Base-by-base conservation (phyloP, 1,140 invertebrate species). In the Drosophila bifasciata region DNA sequence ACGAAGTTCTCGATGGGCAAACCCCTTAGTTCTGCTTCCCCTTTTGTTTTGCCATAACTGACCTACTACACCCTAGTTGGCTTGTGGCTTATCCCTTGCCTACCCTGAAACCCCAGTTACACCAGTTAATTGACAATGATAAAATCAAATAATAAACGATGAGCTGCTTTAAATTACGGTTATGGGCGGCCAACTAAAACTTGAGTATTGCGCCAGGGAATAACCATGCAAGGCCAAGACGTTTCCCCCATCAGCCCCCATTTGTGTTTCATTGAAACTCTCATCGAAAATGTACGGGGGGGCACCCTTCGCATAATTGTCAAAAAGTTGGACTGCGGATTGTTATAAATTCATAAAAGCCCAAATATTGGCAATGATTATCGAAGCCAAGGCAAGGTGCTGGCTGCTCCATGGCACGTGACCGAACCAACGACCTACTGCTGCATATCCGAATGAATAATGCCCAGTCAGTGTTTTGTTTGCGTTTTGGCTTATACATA, bases 351-450 rank as follows among this genome's bases (percentile, higher is more conserved):
- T 77, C 81, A 86, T 86, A 85, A 85, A 81, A 62, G 77, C 57
- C 81, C 79, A 84, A 76, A 85, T 86, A 86, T 86, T 86, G 81
- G 81, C 81, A 86, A 86, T 86, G 76, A 86, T 86, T 88, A 86
- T 81, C 62, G 78, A 60, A 83, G 83, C 59, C 81, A 86, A 86
- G 80, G 79, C 57, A 9, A 53, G 43, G 19, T 53, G n/a, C n/a
- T 36, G 45, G 69, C 59, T 46, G 48, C 46, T 59, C 73, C 46
- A 25, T 60, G 52, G 41, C 77, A 86, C 81, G 81, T 86, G 81
- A 78, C 49, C 46, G 50, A 67, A 58, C 64, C 64, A 36, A 3
- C 9, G 28, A 28, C 28, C 28, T 13, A 5, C 32, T 8, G 51
- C 73, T 70, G 74, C 70, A 81, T 67, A 57, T n/a, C n/a, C n/a